These are phyloP conservation scores for Sebastes dallii DNA, from an alignment of 2,797 vertebrate genomes.

Conservation along the genomic window DNA sequence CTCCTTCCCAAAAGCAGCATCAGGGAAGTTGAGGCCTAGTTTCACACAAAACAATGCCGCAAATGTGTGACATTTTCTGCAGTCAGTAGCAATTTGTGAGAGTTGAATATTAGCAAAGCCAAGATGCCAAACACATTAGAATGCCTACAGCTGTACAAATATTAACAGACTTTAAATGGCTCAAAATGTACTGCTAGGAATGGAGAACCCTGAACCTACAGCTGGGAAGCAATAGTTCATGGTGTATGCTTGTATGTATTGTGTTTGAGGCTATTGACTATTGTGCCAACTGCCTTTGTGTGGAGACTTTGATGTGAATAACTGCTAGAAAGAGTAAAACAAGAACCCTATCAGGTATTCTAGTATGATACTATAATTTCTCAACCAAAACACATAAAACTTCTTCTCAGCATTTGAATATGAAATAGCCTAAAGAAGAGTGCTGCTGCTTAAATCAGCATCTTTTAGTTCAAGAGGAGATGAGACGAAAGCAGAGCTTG, in stretches of 20 bases:
- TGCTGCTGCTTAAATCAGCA: constrained; percentile 50
- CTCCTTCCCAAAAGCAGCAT: constrained; percentile 1
- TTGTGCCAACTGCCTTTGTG: background rate
- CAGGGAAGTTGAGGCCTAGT: background rate
- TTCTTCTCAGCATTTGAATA: constrained; percentile 7
- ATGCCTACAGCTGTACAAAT: constrained; percentile 21
- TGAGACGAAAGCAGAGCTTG: background rate
- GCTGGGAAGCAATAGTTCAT: background rate
- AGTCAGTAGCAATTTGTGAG: background rate
- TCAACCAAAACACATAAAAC: constrained; percentile 4
- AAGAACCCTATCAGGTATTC: background rate
- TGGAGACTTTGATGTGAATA: background rate
- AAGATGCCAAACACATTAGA: background rate
- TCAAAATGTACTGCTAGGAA: background rate
- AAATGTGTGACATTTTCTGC: constrained; percentile 17
- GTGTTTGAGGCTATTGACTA: background rate
- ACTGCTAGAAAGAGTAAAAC: background rate
- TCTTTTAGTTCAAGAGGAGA: constrained; percentile 32
- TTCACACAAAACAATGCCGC: constrained; percentile 18
- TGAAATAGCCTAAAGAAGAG: constrained; percentile 17
- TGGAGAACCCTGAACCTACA: background rate
- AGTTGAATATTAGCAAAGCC: constrained; percentile 1
- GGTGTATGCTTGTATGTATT: background rate
- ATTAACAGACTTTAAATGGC: constrained; percentile 9
- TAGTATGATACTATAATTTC: background rate